phyloP scores from a whole-genome alignment of 2,888 invertebrate genomes.

The Tetragonisca angustula region DNA sequence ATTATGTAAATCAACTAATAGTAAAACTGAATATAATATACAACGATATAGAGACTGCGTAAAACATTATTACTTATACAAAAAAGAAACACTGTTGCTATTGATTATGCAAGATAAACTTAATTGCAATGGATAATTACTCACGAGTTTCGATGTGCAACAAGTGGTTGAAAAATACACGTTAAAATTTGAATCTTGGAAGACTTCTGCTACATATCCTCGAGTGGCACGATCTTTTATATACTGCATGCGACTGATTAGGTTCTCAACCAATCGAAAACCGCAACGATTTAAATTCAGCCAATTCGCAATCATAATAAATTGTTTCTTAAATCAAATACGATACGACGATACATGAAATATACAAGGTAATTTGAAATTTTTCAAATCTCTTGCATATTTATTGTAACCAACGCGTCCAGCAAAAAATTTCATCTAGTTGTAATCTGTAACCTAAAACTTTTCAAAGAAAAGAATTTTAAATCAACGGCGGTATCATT shows the following conservation, averaged over 20 bases:
- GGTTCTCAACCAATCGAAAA: constrained; percentile 74
- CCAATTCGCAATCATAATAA: constrained; percentile 68
- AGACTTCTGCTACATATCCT: constrained; percentile 55
- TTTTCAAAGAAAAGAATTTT: not conserved
- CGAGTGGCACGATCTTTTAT: constrained; percentile 57
- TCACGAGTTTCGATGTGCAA: constrained; percentile 65
- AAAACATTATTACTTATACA: not conserved
- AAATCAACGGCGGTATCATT: not conserved
- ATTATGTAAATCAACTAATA: not conserved
- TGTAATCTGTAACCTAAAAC: constrained; percentile 18
- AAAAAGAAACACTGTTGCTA: not conserved
- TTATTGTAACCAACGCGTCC: not conserved
- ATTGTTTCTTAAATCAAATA: constrained; percentile 22
- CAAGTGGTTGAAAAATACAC: constrained; percentile 63
- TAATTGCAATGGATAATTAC: constrained; percentile 45
- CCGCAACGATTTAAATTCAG: constrained; percentile 67
- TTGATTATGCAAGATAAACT: not conserved
- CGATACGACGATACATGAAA: not conserved
- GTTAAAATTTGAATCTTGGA: constrained; percentile 29
- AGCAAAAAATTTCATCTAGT: not conserved
- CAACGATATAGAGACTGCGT: not conserved
- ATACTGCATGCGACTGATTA: constrained; percentile 47
- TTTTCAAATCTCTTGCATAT: not conserved
- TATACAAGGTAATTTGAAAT: not conserved
- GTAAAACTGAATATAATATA: not conserved